Percentiles rank a stretch among this genome's conserved stretches.
phyloP scores from a whole-genome alignment of 2,113 vertebrate species.

The Zosterops pallidus region DNA sequence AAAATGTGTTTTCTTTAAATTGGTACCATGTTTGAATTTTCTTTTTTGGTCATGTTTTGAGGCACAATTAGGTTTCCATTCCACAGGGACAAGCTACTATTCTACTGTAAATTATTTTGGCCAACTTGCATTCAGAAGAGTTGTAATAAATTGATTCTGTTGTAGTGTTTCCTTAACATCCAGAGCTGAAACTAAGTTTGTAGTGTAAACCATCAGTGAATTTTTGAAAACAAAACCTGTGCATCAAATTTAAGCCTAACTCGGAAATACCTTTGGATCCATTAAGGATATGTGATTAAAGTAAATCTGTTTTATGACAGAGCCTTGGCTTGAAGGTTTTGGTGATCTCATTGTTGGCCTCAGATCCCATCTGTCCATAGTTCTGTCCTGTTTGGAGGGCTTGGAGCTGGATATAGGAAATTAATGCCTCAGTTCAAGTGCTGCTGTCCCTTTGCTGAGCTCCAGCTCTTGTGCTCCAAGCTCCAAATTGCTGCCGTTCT shows the following conservation, averaged over 20 bases:
- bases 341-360: not conserved
- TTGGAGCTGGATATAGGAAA: not conserved
- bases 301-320: not conserved
- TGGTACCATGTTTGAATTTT: conserved; percentile 2
- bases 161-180: not conserved
- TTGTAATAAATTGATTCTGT: not conserved
- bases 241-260: not conserved
- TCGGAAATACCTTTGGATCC: not conserved
- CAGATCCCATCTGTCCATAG: not conserved
- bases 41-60: not conserved
- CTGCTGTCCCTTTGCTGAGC: not conserved
- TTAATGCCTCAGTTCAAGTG: not conserved
- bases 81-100: not conserved
- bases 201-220: not conserved
- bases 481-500: not conserved
- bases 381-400: not conserved
- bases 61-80: not conserved
- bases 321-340: not conserved
- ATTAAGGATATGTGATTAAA: not conserved
- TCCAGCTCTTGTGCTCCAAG: not conserved
- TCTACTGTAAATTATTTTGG: not conserved
- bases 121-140: not conserved
- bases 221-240: not conserved
- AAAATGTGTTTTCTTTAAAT: conserved; percentile 35
- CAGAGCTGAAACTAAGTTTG: not conserved